Evolutionary conservation across 2,888 invertebrate genomes (phyloP), one percentile per base, ranked within the genome.

Genomic region (Rotaria macrura): DNA sequence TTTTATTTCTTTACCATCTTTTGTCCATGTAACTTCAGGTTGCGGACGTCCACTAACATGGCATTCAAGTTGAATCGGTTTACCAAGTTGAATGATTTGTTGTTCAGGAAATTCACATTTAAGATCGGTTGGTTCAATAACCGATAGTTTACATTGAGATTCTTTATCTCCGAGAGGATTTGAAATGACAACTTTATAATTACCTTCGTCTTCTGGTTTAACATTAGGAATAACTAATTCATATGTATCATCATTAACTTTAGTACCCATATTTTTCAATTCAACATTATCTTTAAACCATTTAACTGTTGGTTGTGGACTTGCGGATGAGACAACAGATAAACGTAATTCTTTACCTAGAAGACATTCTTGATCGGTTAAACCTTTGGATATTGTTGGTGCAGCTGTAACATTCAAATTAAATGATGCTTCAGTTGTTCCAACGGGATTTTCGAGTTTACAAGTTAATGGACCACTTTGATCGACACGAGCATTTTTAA

Each of bases 261-360:
- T 86, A 25, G 52, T 83, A 20, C n/a, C 40, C 43, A 74, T 25
- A 47, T 84, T 23, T 52, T 74, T 55, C 3, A 86, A 34, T 92
- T 91, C 23, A 94, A 94, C 90, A 94, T 94, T 86, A 92, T 92
- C 9, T 93, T 93, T 65, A 91, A 91, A 74, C 93, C 93, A 85
- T 93, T 92, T 88, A 92, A 92, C 79, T 95, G 91, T 89, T 93
- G 92, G 87, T 93, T 93, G 0, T 93, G 91, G 89, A 95, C 94
- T 52, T 92, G 91, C 0, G 95, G 95, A n/a, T 93, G 92, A 34
- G 91, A 90, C 90, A 86, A 90, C 87, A 94, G 93, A 89, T 94
- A 94, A 38, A 43, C 84, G 74, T n/a, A 86, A 14, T 34, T 54
- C 54, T 43, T 89, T 88, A 47, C 89, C 90, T 87, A 91, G 90